phyloP scores from a whole-genome alignment of 2,888 invertebrate species.

The Anthoptus insignis region DNA sequence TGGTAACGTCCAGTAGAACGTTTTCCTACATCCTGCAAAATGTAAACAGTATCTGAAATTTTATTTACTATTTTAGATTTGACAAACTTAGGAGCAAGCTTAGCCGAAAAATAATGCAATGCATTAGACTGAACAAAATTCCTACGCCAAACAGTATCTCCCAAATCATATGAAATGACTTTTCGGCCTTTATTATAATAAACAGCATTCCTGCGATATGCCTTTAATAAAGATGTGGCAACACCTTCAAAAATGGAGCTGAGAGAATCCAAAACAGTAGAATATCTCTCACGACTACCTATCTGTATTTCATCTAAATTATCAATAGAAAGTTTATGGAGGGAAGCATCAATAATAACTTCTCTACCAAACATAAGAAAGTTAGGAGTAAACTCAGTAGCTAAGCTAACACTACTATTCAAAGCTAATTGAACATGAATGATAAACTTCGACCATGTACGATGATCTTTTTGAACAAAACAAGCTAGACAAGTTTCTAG shows the following conservation, averaged over 20 bases:
- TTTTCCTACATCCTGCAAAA: too few relatives aligned
- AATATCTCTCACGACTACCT: conserved; percentile 14
- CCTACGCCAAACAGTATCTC: not conserved
- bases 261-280: conserved; percentile 2
- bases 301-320: too few relatives aligned
- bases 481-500: too few relatives aligned
- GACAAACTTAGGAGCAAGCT: not conserved
- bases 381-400: conserved; percentile 23
- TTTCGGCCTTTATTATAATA: conserved; percentile 17
- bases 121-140: not conserved
- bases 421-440: too few relatives aligned
- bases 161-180: conserved; percentile 19
- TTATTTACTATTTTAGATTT: conserved; percentile 6
- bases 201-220: conserved; percentile 17
- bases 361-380: conserved; percentile 29
- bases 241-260: conserved; percentile 13
- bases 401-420: conserved; percentile 9
- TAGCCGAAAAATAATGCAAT: not conserved
- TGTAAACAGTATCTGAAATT: not conserved
- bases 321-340: conserved; percentile 21
- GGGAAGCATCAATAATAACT: conserved; percentile 12
- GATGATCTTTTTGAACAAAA: too few relatives aligned
- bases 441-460: too few relatives aligned
- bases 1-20: too few relatives aligned
- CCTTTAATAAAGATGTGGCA: conserved; percentile 2